Conservation (phyloP, 2,113 vertebrate genomes). For the Hemiscyllium ocellatum region DNA sequence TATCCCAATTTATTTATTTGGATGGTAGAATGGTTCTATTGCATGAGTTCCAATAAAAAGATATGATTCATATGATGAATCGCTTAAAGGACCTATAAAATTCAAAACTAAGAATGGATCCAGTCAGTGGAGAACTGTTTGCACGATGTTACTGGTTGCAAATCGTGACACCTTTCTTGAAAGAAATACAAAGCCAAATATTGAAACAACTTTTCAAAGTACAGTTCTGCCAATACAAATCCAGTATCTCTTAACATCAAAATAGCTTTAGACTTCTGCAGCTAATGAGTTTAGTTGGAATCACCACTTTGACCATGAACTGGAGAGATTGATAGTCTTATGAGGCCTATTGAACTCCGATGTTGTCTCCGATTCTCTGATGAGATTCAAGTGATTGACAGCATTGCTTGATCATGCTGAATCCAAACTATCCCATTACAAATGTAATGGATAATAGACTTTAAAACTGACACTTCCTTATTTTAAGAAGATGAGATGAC, state of each 20-base stretch:
- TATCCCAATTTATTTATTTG: not conserved
- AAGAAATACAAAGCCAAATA: not conserved
- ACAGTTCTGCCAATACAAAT: not conserved
- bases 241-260: not conserved
- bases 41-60: not conserved
- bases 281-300: not conserved
- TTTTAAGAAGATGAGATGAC: not conserved
- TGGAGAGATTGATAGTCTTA: not conserved
- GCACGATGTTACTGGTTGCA: not conserved
- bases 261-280: not conserved
- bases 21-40: not conserved
- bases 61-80: not conserved
- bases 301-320: constrained; percentile 12
- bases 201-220: not conserved
- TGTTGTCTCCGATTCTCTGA: not conserved
- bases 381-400: not conserved
- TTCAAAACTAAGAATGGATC: not conserved
- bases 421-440: not conserved
- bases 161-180: not conserved
- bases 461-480: not conserved
- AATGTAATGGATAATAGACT: not conserved
- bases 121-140: not conserved
- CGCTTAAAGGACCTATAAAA: not conserved
- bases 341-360: not conserved
- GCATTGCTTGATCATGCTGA: not conserved